A percentile compares a stretch with the other conserved stretches of the same genome.
These are phyloP conservation scores for Synchiropus splendidus DNA, from an alignment of 2,113 vertebrate species.

Conservation along the genomic window DNA sequence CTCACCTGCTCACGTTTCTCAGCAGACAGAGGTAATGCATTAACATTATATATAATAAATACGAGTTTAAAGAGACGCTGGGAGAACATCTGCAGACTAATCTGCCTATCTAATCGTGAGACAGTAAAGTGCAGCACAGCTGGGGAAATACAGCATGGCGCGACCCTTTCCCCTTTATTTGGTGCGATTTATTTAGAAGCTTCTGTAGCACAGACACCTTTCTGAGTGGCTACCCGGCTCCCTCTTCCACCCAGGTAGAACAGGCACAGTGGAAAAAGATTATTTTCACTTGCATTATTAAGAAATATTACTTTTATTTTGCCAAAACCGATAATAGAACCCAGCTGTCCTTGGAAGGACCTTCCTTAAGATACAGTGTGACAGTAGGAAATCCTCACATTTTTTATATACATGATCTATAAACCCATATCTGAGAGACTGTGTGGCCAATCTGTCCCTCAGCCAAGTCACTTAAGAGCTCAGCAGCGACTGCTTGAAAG, in stretches of 20 bases:
- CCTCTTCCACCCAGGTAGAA: too few relatives aligned
- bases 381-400: too few relatives aligned
- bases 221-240: too few relatives aligned
- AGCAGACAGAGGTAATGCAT: constrained; percentile 33
- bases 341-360: too few relatives aligned
- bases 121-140: constrained; percentile 14
- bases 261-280: too few relatives aligned
- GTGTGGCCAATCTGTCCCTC: constrained; percentile 31
- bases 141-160: constrained; percentile 4
- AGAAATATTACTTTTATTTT: too few relatives aligned
- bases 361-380: too few relatives aligned
- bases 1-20: constrained; percentile 20
- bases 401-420: too few relatives aligned
- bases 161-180: constrained; percentile 29
- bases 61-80: constrained; percentile 18
- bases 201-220: too few relatives aligned
- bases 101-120: constrained; percentile 23
- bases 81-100: constrained; percentile 34
- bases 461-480: constrained; percentile 1
- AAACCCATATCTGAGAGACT: constrained; percentile 11
- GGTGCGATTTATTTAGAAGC: constrained; percentile 37
- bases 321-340: too few relatives aligned
- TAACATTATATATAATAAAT: constrained; percentile 34
- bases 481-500: too few relatives aligned
- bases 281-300: too few relatives aligned